A percentile compares a stretch with the other conserved stretches of the same genome.
phyloP scores from a whole-genome alignment of 2,797 vertebrate genomes.

The Acanthis flammea region DNA sequence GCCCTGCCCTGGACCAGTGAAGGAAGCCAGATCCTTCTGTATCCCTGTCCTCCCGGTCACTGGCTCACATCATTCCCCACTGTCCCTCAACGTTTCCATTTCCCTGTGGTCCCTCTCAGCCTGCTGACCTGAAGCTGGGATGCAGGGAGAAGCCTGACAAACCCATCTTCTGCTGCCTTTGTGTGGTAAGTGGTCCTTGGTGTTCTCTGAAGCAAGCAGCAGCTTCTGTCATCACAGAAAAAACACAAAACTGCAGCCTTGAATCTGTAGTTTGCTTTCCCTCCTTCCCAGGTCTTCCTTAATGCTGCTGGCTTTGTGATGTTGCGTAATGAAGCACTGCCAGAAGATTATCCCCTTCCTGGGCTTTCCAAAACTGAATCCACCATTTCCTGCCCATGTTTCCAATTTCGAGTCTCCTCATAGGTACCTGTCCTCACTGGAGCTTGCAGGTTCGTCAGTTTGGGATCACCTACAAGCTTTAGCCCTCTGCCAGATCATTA shows the following conservation, averaged over 20 bases:
- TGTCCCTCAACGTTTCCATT: neutral
- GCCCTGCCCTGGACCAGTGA: neutral
- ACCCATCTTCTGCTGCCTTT: neutral
- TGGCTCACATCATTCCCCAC: fast-evolving
- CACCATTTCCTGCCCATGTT: neutral
- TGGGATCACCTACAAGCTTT: neutral
- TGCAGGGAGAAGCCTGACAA: neutral
- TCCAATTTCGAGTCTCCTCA: neutral
- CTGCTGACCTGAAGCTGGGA: neutral
- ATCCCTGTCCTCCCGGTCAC: neutral
- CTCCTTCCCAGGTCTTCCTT: neutral
- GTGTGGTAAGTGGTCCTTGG: neutral
- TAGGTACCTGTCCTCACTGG: neutral
- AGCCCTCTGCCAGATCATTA: neutral
- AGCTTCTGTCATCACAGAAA: neutral
- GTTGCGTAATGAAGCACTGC: neutral
- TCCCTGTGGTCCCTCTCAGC: neutral
- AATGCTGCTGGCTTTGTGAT: neutral
- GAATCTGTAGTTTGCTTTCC: neutral
- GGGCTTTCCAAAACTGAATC: neutral
- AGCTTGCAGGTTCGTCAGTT: neutral
- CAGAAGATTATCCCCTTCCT: neutral
- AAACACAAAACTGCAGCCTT: neutral
- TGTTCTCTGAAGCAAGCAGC: neutral
- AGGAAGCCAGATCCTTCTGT: neutral